phyloP scores from a whole-genome alignment of 30 jellyfish, hydroid and myxozoan species.

The Clytia hemisphaerica region DNA sequence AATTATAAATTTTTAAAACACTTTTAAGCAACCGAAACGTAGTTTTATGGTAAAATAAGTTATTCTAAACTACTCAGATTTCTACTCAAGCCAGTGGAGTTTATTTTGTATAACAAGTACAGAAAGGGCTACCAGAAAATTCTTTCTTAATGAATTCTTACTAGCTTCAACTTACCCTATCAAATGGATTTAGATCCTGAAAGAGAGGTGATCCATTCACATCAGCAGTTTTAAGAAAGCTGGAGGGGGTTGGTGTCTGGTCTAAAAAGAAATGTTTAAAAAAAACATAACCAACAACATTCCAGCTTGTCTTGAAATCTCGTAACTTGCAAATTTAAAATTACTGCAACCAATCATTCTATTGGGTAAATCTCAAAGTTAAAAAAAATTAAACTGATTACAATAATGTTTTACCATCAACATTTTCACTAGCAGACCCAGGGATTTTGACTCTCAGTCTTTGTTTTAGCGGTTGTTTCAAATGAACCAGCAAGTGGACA shows the following conservation, averaged over 20 bases:
- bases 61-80: too few species aligned
- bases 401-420: constrained; percentile 8
- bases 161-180: constrained; percentile 61
- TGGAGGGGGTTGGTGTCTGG: constrained; percentile 94
- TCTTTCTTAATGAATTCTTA: too few species aligned
- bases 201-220: constrained; percentile 64
- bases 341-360: too few species aligned
- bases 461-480: constrained; percentile 38
- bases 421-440: not conserved
- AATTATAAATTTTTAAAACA: not conserved
- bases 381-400: not conserved
- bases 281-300: not conserved
- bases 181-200: constrained; percentile 84
- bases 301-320: not conserved
- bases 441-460: constrained; percentile 21
- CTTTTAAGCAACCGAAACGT: too few species aligned
- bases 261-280: constrained; percentile 18
- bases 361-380: too few species aligned
- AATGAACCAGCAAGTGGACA: constrained; percentile 78
- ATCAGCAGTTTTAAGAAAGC: constrained; percentile 66
- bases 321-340: not conserved
- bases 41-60: too few species aligned
- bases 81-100: too few species aligned
- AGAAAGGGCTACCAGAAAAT: too few species aligned
- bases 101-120: too few species aligned